Conservation (phyloP, 2,888 invertebrate genomes). For the Hirtodrosophila cameraria region DNA sequence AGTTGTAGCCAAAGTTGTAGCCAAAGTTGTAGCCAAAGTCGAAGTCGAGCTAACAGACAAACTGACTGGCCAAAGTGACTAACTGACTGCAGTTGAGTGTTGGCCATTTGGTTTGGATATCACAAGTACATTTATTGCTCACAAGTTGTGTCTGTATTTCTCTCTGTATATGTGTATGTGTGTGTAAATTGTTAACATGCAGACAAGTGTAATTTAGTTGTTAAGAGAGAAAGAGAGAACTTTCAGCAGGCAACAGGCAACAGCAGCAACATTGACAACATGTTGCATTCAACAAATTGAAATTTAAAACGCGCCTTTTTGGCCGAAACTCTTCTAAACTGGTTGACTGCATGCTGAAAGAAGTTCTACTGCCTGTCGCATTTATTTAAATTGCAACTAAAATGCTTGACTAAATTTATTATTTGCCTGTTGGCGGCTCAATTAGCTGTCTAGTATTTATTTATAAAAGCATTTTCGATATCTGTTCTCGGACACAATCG, state of each 20-base stretch:
- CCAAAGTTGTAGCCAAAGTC: constrained; percentile 46
- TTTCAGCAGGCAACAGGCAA: constrained; percentile 45
- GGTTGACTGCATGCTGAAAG: constrained; percentile 49
- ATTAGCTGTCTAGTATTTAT: constrained; percentile 52
- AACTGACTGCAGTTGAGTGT: constrained; percentile 53
- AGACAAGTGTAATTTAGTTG: constrained; percentile 81
- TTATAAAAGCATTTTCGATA: constrained; percentile 14
- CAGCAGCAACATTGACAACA: constrained; percentile 62
- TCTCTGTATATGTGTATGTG: constrained; percentile 25
- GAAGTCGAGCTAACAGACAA: constrained; percentile 37
- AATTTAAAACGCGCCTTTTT: constrained; percentile 76
- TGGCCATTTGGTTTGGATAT: constrained; percentile 61
- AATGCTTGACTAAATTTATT: constrained; percentile 62
- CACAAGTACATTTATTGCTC: constrained; percentile 66
- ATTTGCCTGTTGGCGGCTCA: constrained; percentile 73
- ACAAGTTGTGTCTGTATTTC: constrained; percentile 33
- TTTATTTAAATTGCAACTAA: constrained; percentile 77
- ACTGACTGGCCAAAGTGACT: constrained; percentile 55
- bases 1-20: constrained; percentile 30
- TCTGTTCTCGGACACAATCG: constrained; percentile 38
- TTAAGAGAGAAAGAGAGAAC: constrained; percentile 50
- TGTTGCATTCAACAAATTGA: constrained; percentile 77
- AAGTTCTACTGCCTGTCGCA: constrained; percentile 65
- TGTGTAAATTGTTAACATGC: constrained; percentile 76
- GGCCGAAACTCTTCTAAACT: constrained; percentile 64